Conservation (phyloP, 2,797 vertebrate species). For the Triplophysa yarkandensis region DNA sequence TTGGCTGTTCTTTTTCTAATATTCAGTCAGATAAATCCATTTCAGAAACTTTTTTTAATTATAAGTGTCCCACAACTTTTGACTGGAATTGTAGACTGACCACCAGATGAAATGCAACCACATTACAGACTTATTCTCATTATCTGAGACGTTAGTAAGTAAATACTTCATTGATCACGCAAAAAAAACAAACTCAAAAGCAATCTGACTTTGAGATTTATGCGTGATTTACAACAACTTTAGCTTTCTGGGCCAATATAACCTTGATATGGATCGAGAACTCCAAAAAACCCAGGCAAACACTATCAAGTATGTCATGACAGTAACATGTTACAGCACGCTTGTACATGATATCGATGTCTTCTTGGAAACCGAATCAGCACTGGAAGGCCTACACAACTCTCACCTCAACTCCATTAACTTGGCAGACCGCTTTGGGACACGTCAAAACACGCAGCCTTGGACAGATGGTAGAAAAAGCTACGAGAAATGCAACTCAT, state of each 20-base stretch:
- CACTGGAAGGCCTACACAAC: neutral
- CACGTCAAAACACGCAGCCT: neutral
- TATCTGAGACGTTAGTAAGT: constrained; percentile 31
- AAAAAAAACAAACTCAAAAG: neutral
- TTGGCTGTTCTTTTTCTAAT: too few species aligned
- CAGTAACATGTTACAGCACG: neutral
- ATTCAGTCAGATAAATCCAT: too few species aligned
- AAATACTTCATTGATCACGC: constrained; percentile 22
- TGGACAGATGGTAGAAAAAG: neutral
- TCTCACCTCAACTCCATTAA: neutral
- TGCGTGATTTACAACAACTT: neutral
- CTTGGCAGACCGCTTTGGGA: neutral
- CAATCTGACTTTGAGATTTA: constrained; percentile 22
- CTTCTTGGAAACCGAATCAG: neutral
- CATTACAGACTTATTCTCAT: constrained; percentile 11
- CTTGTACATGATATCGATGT: neutral
- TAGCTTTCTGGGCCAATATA: neutral
- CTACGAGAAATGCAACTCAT: constrained; percentile 17
- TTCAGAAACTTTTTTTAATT: too few species aligned
- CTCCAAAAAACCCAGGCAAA: neutral
- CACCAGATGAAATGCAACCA: neutral
- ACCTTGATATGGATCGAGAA: constrained; percentile 5
- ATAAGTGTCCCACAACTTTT: too few species aligned
- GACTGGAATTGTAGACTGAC: too few species aligned
- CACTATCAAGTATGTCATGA: neutral